These are phyloP conservation scores for Ibidorhyncha struthersii DNA, from an alignment of 2,113 vertebrate genomes.

Conservation along the genomic window DNA sequence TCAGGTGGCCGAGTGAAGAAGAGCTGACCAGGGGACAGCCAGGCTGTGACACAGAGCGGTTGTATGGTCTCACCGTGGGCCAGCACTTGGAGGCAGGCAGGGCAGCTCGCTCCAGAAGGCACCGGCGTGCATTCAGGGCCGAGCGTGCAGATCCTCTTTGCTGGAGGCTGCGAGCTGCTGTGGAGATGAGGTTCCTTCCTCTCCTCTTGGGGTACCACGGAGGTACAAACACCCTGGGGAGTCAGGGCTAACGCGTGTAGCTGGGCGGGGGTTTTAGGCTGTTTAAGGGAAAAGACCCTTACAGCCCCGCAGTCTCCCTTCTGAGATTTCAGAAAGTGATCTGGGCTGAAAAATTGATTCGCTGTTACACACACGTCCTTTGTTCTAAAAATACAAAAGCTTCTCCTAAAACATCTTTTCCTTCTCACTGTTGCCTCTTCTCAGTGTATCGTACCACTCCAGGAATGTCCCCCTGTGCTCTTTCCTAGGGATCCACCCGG, in stretches of 20 bases:
- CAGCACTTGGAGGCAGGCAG: neutral
- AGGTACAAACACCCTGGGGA: neutral
- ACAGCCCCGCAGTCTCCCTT: rapidly evolving
- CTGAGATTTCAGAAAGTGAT: neutral
- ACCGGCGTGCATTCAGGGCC: neutral
- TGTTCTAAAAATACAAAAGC: neutral
- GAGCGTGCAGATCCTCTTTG: neutral
- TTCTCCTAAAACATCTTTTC: neutral
- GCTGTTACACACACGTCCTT: neutral
- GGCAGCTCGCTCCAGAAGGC: neutral
- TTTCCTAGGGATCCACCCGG: slow-evolving; percentile 70
- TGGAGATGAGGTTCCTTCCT: neutral
- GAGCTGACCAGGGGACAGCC: neutral
- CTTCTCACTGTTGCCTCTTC: neutral
- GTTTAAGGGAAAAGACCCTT: neutral
- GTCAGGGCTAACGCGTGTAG: neutral
- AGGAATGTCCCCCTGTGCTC: neutral
- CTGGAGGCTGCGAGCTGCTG: neutral
- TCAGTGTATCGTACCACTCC: neutral
- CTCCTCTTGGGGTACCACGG: neutral
- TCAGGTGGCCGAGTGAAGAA: neutral
- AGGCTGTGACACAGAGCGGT: neutral
- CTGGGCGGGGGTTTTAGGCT: rapidly evolving
- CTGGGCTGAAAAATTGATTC: neutral
- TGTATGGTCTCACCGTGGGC: neutral